Conservation (phyloP, 2,888 invertebrate species). For the Melanargia galathea region DNA sequence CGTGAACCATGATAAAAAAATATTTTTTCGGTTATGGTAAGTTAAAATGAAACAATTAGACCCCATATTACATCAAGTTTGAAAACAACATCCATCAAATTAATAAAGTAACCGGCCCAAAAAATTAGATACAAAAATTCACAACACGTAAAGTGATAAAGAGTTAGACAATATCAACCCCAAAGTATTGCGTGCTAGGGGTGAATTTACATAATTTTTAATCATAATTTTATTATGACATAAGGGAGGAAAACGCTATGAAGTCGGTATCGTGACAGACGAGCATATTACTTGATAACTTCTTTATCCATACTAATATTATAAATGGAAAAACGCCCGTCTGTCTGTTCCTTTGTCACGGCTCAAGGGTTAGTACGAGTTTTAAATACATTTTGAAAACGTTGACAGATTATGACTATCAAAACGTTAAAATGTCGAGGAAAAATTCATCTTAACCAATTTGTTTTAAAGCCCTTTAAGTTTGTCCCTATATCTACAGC, state of each 20-base stretch:
- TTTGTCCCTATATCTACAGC: too few relatives aligned
- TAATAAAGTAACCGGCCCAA: constrained; percentile 6
- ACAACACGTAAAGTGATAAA: constrained; percentile 1
- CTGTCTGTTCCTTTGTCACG: too few relatives aligned
- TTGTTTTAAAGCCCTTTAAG: too few relatives aligned
- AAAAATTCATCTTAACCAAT: too few relatives aligned
- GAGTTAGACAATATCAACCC: constrained; percentile 5
- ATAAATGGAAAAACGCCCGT: too few relatives aligned
- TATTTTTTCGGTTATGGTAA: background rate
- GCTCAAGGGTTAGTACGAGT: too few relatives aligned
- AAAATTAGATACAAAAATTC: constrained; percentile 15
- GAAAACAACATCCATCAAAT: constrained; percentile 19
- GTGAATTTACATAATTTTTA: background rate
- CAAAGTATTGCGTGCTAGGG: background rate
- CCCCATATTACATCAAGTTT: constrained; percentile 3
- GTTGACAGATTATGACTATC: too few relatives aligned
- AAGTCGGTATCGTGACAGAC: constrained; percentile 25
- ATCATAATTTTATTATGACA: constrained; percentile 15
- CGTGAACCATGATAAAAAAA: background rate
- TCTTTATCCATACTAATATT: background rate
- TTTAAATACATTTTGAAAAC: too few relatives aligned
- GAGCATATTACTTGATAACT: constrained; percentile 12
- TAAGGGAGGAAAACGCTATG: constrained; percentile 10
- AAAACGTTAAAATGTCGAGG: too few relatives aligned
- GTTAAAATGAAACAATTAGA: constrained; percentile 5